Base-by-base conservation (phyloP, 1,140 invertebrate genomes). In the Psix sp. region DNA sequence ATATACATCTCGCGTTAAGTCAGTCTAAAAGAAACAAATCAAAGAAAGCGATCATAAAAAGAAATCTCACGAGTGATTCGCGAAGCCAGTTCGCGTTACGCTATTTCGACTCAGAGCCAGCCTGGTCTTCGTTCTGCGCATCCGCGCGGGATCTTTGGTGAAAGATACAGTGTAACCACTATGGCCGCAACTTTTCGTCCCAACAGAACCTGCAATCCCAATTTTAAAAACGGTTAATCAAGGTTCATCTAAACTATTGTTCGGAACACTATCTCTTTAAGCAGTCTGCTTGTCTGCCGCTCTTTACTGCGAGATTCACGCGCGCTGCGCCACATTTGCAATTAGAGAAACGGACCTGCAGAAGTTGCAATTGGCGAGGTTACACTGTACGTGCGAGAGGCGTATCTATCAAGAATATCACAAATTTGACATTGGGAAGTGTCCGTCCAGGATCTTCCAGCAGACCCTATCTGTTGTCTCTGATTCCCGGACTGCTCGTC, bases 331-430 rank as follows among this genome's bases (percentile, higher is more conserved):
- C n/a, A n/a, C n/a, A n/a, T n/a, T n/a, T n/a, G n/a, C n/a, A n/a
- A n/a, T n/a, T n/a, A n/a, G n/a, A n/a, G n/a, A n/a, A n/a, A n/a
- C n/a, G n/a, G n/a, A n/a, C n/a, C n/a, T n/a, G n/a, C n/a, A n/a
- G n/a, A n/a, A n/a, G n/a, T n/a, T n/a, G n/a, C n/a, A n/a, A n/a
- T n/a, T n/a, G n/a, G n/a, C n/a, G n/a, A n/a, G n/a, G n/a, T n/a
- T n/a, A n/a, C n/a, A n/a, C n/a, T n/a, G n/a, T n/a, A 65, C 65
- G 68, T 72, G 39, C 52, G 46, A 59, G 52, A 65, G 31, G 45
- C 52, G 52, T 52, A 48, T 65, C 59, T 65, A 72, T 63, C 51
- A 65, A 38, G 36, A 59, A 59, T 72, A 72, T 72, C 68, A 72
- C 68, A 72, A 63, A 20, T 72, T 59, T 52, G 24, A 72, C 38